A percentile compares a stretch with the other conserved stretches of the same genome.
These are phyloP conservation scores for Limnothrissa miodon DNA, from an alignment of 2,113 vertebrate genomes.

Conservation along the genomic window DNA sequence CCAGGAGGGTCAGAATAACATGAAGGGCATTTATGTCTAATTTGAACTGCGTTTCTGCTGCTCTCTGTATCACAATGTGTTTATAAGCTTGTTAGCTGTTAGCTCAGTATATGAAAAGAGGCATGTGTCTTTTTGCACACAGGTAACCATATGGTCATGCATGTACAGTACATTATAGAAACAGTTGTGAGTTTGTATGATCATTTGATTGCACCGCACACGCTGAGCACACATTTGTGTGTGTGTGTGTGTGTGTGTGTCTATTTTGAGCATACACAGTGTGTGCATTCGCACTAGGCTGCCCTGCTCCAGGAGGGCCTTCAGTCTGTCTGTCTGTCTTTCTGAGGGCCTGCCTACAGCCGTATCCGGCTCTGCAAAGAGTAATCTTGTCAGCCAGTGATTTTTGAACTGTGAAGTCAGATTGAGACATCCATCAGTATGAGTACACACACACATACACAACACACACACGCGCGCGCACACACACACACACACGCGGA, in stretches of 20 bases:
- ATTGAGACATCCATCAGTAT: constrained; percentile 43
- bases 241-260: constrained; percentile 7
- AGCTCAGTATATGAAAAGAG: background rate
- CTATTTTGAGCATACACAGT: background rate
- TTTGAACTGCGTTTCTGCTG: background rate
- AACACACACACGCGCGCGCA: background rate
- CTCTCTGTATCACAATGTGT: background rate
- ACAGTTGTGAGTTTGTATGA: no score
- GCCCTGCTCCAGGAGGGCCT: constrained; percentile 2
- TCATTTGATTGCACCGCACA: no score
- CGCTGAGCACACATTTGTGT: no score
- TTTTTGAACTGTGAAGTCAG: constrained; percentile 33
- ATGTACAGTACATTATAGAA: no score
- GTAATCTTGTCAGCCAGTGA: constrained; percentile 36
- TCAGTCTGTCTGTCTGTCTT: background rate
- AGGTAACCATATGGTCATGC: no score
- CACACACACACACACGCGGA: no score
- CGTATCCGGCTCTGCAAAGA: background rate
- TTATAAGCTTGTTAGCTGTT: no score
- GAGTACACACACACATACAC: background rate
- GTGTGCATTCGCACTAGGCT: background rate
- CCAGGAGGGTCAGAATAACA: no score
- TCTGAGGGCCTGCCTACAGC: background rate
- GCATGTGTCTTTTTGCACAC: background rate
- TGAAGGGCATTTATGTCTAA: no score